Percentiles rank a stretch among this genome's conserved stretches.
Conservation (phyloP, 2,888 invertebrate genomes). For the Diloba caeruleocephala region DNA sequence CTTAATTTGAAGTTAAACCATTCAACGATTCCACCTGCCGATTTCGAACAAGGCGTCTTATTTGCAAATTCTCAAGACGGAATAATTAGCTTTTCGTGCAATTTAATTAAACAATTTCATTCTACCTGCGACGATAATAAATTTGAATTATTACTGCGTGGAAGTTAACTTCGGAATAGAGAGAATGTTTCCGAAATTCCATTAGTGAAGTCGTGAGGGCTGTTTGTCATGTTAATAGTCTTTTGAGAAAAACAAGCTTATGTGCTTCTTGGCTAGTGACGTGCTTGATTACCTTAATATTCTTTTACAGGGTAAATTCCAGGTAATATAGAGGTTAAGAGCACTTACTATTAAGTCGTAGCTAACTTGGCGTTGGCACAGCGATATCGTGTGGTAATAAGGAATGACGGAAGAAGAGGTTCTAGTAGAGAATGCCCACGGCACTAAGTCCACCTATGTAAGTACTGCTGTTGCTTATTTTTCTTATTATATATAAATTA, state of each 20-base stretch:
- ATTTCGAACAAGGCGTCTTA: constrained; percentile 40
- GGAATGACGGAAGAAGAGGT: no score
- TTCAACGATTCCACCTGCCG: constrained; percentile 41
- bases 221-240: constrained; percentile 12
- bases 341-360: not conserved
- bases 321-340: not conserved
- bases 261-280: not conserved
- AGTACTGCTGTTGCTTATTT: no score
- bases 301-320: not conserved
- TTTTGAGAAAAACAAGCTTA: not conserved
- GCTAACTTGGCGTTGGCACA: no score
- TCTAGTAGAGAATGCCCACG: no score
- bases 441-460: no score
- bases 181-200: constrained; percentile 34
- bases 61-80: constrained; percentile 52
- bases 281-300: not conserved
- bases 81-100: constrained; percentile 56
- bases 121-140: constrained; percentile 50
- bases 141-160: constrained; percentile 45
- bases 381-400: no score
- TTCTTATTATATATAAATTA: no score
- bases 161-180: constrained; percentile 28
- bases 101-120: constrained; percentile 59
- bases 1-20: constrained; percentile 37
- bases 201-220: constrained; percentile 5